Evolutionary conservation across 2,888 invertebrate genomes (phyloP), one percentile per base, ranked within the genome.

Genomic region (Drosophila cognata): DNA sequence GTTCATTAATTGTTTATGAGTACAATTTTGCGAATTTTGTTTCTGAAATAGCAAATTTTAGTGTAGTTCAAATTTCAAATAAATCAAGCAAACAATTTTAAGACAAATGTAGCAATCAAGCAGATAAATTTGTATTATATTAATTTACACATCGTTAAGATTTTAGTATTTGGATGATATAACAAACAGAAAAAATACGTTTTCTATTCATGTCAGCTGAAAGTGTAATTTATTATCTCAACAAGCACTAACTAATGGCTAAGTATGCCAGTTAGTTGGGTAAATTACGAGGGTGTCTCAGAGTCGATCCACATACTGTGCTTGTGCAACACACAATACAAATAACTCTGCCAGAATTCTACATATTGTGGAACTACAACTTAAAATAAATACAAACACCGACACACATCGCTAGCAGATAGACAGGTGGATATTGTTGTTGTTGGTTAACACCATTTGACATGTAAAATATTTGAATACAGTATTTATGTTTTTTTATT

Each of bases 271-370:
- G 52, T 33, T 16, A 18, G 3, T 21, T 31, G n/a, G 18, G 31
- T 33, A 5, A 18, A 0, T n/a, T 35, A 35, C 29, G 11, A 70
- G 80, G 61, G 76, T 68, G 76, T 31, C 8, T 25, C 35, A 28
- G 8, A 51, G 66, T 69, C 36, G 56, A 50, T 18, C 38, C 50
- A 13, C 46, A 31, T n/a, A 11, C 10, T 11, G 33, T 60, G 67
- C 53, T 51, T 64, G 62, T 58, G 38, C 60, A 46, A 60, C 73
- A 77, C 71, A 77, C 88, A 83, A 77, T 81, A 89, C 87, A 89
- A 84, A 81, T 87, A 89, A 84, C 88, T 89, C 81, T 71, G 82
- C 52, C 66, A 64, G 87, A 80, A 74, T 72, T 80, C 86, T 88
- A 80, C 86, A 85, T 86, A 89, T 85, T 85, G 89, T 86, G 88